A percentile compares a stretch with the other conserved stretches of the same genome.
These are phyloP conservation scores for Maccullochella peelii DNA, from an alignment of 2,113 vertebrate species.

Conservation along the genomic window DNA sequence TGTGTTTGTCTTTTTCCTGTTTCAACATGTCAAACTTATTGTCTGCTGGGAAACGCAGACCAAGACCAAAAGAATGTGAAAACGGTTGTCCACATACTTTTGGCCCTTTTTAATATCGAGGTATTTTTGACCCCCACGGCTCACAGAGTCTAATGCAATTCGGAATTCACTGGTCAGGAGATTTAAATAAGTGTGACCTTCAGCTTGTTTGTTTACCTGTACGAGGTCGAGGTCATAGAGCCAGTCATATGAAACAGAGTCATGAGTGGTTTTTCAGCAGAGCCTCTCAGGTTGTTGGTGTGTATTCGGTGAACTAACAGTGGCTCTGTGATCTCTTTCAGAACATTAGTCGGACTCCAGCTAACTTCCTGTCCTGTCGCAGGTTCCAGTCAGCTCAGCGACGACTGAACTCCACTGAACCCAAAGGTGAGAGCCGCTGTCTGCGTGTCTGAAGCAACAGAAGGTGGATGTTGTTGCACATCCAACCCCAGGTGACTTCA, in stretches of 20 bases:
- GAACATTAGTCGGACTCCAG: slow-evolving; percentile 33
- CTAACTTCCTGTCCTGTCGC: slow-evolving; percentile 38
- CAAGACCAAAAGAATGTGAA: background rate
- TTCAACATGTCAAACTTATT: no score
- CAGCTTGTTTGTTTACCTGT: no score
- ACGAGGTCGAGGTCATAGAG: no score
- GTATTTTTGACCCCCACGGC: no score
- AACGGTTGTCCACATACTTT: background rate
- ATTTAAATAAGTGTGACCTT: no score
- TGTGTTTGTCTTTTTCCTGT: no score
- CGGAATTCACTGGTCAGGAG: no score
- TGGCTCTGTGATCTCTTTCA: slow-evolving; percentile 35
- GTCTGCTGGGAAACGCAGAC: no score
- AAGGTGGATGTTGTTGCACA: background rate
- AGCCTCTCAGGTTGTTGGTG: background rate
- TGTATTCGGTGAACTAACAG: background rate
- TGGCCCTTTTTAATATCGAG: background rate
- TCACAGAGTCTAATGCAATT: no score
- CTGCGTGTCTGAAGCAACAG: background rate
- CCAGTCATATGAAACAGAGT: no score
- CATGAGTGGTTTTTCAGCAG: no score
- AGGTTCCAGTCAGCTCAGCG: slow-evolving; percentile 45
- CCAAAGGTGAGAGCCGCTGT: slow-evolving; percentile 78
- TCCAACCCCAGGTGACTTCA: background rate
- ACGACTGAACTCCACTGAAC: slow-evolving; percentile 73